Percentiles rank a stretch among this genome's conserved stretches.
Evolutionary conservation across 2,888 invertebrate species (phyloP).

Genomic region (Metacarcinus magister): DNA sequence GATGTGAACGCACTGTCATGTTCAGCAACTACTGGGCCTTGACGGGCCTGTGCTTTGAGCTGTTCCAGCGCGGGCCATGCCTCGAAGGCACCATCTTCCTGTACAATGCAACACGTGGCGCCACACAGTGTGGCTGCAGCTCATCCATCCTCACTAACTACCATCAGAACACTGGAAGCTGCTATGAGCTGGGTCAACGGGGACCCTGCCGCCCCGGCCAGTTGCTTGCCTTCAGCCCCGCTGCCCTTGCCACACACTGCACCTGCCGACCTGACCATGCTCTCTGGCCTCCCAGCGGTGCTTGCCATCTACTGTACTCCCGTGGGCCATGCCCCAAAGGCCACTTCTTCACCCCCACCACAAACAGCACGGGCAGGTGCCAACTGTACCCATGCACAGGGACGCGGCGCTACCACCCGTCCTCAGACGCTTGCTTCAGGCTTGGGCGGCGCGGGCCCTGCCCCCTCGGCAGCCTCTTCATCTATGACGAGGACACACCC

Average conservation of each 20-base stretch:
- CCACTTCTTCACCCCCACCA: constrained; percentile 80
- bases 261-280: constrained; percentile 81
- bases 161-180: constrained; percentile 87
- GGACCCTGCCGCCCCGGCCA: constrained; percentile 83
- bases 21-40: constrained; percentile 87
- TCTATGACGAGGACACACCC: constrained; percentile 92
- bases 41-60: constrained; percentile 91
- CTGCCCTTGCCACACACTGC: constrained; percentile 85
- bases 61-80: constrained; percentile 92
- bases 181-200: constrained; percentile 83
- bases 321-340: constrained; percentile 89
- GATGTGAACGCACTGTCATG: constrained; percentile 82
- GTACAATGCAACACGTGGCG: constrained; percentile 87
- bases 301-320: constrained; percentile 92
- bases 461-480: constrained; percentile 89
- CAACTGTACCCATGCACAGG: constrained; percentile 89
- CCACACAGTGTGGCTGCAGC: constrained; percentile 89
- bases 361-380: constrained; percentile 86
- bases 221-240: constrained; percentile 76
- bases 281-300: constrained; percentile 87
- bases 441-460: constrained; percentile 92
- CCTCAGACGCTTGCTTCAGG: constrained; percentile 90
- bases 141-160: constrained; percentile 89
- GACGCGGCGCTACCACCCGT: constrained; percentile 90
- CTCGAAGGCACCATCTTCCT: constrained; percentile 91